Percentiles rank a stretch among this genome's conserved stretches.
Evolutionary conservation across 1,140 invertebrate species (phyloP).

Genomic region (Lysiphlebus fabarum): DNA sequence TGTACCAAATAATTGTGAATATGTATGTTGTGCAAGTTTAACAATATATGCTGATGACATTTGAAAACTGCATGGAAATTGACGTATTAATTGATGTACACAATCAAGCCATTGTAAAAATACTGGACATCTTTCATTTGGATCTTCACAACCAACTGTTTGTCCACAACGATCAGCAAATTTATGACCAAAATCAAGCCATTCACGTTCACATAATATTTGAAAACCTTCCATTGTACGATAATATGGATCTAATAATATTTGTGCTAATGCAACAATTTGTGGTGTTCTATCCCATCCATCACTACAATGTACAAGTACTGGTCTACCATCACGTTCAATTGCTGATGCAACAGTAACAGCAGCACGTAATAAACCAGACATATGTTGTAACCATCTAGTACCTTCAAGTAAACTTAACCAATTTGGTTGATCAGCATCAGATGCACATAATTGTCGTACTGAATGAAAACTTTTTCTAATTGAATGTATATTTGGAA

Average conservation of each 20-base stretch:
- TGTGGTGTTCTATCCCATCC: slow-evolving; percentile 97
- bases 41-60: slow-evolving; percentile 92
- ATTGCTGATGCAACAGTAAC: slow-evolving; percentile 76
- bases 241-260: slow-evolving; percentile 92
- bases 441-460: slow-evolving; percentile 70
- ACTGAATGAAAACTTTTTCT: slow-evolving; percentile 81
- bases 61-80: slow-evolving; percentile 93
- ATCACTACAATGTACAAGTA: slow-evolving; percentile 93
- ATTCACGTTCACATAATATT: slow-evolving; percentile 87
- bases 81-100: slow-evolving; percentile 84
- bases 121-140: slow-evolving; percentile 90
- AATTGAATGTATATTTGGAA: slow-evolving; percentile 95
- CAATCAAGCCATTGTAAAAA: slow-evolving; percentile 98
- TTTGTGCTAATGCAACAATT: slow-evolving; percentile 84
- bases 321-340: slow-evolving; percentile 80
- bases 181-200: slow-evolving; percentile 96
- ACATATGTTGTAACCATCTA: slow-evolving; percentile 87
- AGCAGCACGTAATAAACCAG: slow-evolving; percentile 76
- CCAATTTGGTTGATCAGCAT: slow-evolving; percentile 80
- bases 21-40: slow-evolving; percentile 90
- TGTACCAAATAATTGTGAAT: slow-evolving; percentile 94
- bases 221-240: slow-evolving; percentile 91
- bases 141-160: slow-evolving; percentile 75
- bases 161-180: slow-evolving; percentile 93
- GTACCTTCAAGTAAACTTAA: slow-evolving; percentile 81